Evolutionary conservation across 2,797 vertebrate genomes (phyloP).

Genomic region (Sebastes diaconus): DNA sequence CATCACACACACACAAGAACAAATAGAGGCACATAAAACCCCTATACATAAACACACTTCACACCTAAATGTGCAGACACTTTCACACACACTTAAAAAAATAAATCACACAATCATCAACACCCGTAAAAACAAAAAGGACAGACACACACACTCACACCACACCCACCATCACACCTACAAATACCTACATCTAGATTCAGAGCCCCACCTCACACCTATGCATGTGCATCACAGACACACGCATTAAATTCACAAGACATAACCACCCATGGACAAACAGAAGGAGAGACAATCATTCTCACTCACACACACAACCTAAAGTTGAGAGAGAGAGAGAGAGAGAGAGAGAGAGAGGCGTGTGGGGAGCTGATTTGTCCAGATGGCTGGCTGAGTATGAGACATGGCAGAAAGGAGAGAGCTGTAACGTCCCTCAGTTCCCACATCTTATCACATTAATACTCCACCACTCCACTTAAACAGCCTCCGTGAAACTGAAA

Average conservation of each 20-base stretch:
- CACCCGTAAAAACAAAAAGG: slow-evolving; percentile 38
- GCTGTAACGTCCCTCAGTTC: slow-evolving; percentile 87
- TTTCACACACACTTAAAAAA: slow-evolving; percentile 31
- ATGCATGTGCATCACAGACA: slow-evolving; percentile 38
- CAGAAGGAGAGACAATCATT: slow-evolving; percentile 53
- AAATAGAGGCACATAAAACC: slow-evolving; percentile 24
- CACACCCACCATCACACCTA: slow-evolving; percentile 59
- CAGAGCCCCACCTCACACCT: slow-evolving; percentile 53
- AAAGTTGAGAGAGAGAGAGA: slow-evolving; percentile 85
- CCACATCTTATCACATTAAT: slow-evolving; percentile 88
- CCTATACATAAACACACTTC: slow-evolving; percentile 41
- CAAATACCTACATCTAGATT: slow-evolving; percentile 44
- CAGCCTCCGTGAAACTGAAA: slow-evolving; percentile 85
- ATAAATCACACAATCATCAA: slow-evolving; percentile 48
- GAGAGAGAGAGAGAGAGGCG: slow-evolving; percentile 84
- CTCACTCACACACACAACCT: slow-evolving; percentile 69
- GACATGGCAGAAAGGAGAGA: slow-evolving; percentile 90
- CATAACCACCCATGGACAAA: slow-evolving; percentile 60
- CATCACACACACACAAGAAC: slow-evolving; percentile 7
- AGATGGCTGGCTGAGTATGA: slow-evolving; percentile 91
- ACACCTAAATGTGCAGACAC: slow-evolving; percentile 54
- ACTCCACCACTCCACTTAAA: slow-evolving; percentile 86
- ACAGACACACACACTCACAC: slow-evolving; percentile 47
- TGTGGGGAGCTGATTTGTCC: slow-evolving; percentile 86
- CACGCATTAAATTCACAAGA: slow-evolving; percentile 50